Base-by-base conservation (phyloP, 2,113 vertebrate species). In the Myiozetetes cayanensis region DNA sequence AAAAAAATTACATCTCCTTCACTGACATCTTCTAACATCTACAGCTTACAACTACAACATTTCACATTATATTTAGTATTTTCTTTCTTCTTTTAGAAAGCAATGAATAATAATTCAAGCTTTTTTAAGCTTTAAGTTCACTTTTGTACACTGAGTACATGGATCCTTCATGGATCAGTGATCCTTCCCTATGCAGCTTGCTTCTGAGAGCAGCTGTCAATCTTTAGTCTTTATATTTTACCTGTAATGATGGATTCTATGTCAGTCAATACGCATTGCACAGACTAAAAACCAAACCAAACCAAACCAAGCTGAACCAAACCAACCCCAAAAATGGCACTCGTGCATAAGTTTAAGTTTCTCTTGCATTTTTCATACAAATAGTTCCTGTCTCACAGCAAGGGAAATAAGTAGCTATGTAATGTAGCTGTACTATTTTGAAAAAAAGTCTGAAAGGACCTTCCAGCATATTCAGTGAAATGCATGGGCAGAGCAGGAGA, bases 191-290 rank as follows among this genome's bases (percentile, higher is more conserved):
- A 23, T 2, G 21, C 35, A 58, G 33, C 17, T 62, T 55, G 12
- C 50, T 62, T 83, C 23, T 20, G 53, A 56, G 31, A 76, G 49
- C 43, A 76, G 81, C 6, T 20, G 17, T 30, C 35, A 33, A 56
- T 44, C 46, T 31, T 31, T 16, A 16, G 39, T 33, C 37, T 78
- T 31, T n/a, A 3, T 19, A 52, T 39, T 55, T 74, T 39, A n/a
- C 22, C 23, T 77, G 24, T 31, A 43, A 24, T 2, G 12, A 44
- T 25, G 10, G 22, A 35, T 43, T 21, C 37, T 28, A 49, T 8
- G 2, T 35, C 77, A 30, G 47, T n/a, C 53, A 52, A 37, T 13
- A 61, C 0, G 0, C 8, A 15, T 18, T 67, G 17, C 21, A 41
- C 14, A 14, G 27, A 47, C 9, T 21, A 43, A 56, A 77, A 77